Conservation (phyloP, 2,888 invertebrate species). For the Tortrix viridana region DNA sequence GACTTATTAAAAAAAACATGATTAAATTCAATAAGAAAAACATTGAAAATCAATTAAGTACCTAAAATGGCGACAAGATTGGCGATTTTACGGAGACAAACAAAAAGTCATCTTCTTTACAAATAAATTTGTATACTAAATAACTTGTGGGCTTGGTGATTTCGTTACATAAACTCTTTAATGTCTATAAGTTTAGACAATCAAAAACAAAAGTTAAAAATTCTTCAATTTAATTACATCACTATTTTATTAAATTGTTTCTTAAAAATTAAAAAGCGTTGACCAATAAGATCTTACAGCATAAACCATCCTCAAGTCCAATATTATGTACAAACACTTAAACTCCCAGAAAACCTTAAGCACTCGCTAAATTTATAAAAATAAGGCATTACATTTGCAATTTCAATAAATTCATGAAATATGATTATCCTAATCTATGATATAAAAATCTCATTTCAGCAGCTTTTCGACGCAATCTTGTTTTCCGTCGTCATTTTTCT, state of each 20-base stretch:
- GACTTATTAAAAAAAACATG: constrained; percentile 1
- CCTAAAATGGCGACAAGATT: constrained; percentile 3
- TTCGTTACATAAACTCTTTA: constrained; percentile 40
- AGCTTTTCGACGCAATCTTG: too few relatives aligned
- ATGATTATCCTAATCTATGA: constrained; percentile 15
- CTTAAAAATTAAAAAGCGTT: constrained; percentile 39
- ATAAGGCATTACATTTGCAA: constrained; percentile 15
- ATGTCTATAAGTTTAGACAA: constrained; percentile 38
- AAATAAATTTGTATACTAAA: constrained; percentile 24
- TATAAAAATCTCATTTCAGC: too few relatives aligned
- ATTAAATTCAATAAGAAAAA: not conserved
- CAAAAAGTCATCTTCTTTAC: constrained; percentile 18
- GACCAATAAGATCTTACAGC: constrained; percentile 40
- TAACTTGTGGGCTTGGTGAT: constrained; percentile 33
- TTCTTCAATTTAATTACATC: constrained; percentile 48
- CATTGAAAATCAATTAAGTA: not conserved
- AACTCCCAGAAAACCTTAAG: constrained; percentile 23
- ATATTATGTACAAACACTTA: constrained; percentile 32
- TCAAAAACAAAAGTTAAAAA: constrained; percentile 52
- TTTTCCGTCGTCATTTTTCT: too few relatives aligned
- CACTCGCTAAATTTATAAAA: constrained; percentile 21
- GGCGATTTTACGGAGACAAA: not conserved
- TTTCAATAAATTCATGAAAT: constrained; percentile 13
- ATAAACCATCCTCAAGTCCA: constrained; percentile 19
- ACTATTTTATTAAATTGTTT: constrained; percentile 40